Evolutionary conservation across 2,888 invertebrate genomes (phyloP).

Genomic region (Hermodice carunculata): DNA sequence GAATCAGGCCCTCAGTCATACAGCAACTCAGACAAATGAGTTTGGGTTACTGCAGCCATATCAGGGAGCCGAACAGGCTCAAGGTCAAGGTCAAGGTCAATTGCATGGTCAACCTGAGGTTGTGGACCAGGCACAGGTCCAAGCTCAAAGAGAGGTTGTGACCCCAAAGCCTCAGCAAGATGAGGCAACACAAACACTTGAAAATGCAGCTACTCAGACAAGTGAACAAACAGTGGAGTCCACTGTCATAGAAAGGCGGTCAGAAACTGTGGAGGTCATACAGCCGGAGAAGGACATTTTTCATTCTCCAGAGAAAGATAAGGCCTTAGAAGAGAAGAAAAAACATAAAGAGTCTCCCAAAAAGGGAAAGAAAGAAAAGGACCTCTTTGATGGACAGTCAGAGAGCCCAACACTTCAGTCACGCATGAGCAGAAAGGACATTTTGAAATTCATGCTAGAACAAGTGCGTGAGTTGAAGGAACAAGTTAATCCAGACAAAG

Average conservation of each 20-base stretch:
- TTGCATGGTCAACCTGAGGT: too few species aligned
- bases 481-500: slow-evolving; percentile 2
- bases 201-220: not conserved
- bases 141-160: too few species aligned
- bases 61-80: too few species aligned
- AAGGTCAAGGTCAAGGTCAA: too few species aligned
- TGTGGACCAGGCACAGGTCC: too few species aligned
- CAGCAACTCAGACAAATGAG: slow-evolving; percentile 16
- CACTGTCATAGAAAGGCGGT: not conserved
- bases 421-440: slow-evolving; percentile 13
- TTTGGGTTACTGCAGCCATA: too few species aligned
- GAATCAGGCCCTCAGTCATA: not conserved
- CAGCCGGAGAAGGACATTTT: slow-evolving; percentile 9
- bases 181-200: not conserved
- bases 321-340: not conserved
- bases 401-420: not conserved
- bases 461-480: slow-evolving; percentile 19
- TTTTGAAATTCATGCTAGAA: slow-evolving; percentile 21
- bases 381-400: too few species aligned
- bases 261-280: not conserved
- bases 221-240: not conserved
- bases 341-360: slow-evolving; percentile 1
- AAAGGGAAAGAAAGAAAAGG: too few species aligned
- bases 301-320: not conserved
- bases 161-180: too few species aligned